phyloP scores from a whole-genome alignment of 2,888 invertebrate species.

The Rhorus exstirpatorius region DNA sequence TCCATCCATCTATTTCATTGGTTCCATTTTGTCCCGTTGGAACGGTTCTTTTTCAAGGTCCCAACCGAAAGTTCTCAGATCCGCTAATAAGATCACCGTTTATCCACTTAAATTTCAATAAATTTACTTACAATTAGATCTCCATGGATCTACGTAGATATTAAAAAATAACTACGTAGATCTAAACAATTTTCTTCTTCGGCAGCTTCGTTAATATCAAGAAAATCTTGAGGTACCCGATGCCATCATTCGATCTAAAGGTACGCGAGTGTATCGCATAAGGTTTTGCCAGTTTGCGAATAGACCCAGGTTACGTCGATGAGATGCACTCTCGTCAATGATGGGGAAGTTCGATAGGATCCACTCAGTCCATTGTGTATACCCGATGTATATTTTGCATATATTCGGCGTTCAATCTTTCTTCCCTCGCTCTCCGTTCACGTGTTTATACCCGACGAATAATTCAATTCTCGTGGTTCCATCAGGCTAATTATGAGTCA shows the following conservation, averaged over 20 bases:
- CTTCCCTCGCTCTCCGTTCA: constrained; percentile 36
- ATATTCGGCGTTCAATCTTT: constrained; percentile 24
- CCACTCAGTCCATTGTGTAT: neutral
- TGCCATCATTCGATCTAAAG: neutral
- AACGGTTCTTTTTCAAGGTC: no score
- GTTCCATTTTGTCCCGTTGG: no score
- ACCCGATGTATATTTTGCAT: neutral
- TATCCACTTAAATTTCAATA: no score
- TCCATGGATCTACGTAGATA: no score
- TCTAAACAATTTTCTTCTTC: no score
- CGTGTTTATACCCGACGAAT: constrained; percentile 74
- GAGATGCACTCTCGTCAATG: constrained; percentile 35
- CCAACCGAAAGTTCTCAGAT: no score
- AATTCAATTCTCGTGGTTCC: constrained; percentile 80
- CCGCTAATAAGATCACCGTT: no score
- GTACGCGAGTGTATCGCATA: neutral
- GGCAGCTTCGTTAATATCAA: no score
- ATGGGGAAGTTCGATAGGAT: constrained; percentile 24
- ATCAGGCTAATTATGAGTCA: constrained; percentile 82
- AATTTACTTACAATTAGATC: no score
- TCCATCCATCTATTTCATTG: no score
- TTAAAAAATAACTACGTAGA: no score
- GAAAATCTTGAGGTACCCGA: neutral
- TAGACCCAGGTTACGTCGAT: constrained; percentile 1
- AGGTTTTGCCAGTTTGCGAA: neutral